phyloP scores from a whole-genome alignment of 1,140 invertebrate genomes.

The Scaptomyza pallida region DNA sequence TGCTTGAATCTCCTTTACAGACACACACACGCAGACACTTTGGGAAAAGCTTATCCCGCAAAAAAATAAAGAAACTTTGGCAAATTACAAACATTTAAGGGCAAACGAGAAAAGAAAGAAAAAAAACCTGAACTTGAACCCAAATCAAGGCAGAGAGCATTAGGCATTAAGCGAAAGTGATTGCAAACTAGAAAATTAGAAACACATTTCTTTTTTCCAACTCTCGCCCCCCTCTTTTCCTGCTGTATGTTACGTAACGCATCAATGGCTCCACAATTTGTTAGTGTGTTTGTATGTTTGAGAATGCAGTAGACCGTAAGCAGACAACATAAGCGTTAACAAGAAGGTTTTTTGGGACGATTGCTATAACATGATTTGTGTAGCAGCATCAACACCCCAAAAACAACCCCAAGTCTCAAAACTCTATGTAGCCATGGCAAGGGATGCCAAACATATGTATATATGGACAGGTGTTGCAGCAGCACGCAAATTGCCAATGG shows the following conservation, averaged over 20 bases:
- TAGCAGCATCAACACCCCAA: conserved; percentile 12
- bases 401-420: background rate
- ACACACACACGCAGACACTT: too few species aligned
- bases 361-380: conserved; percentile 68
- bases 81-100: conserved; percentile 73
- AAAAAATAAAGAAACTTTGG: conserved; percentile 43
- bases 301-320: conserved; percentile 82
- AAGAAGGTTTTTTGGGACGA: conserved; percentile 57
- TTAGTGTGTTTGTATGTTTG: conserved; percentile 31
- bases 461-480: conserved; percentile 65
- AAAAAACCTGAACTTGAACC: conserved; percentile 51
- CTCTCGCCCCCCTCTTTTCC: background rate
- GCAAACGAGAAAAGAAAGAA: background rate
- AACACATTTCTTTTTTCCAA: conserved; percentile 30
- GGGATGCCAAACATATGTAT: background rate
- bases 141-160: conserved; percentile 55
- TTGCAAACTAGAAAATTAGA: conserved; percentile 44
- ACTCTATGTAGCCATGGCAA: conserved; percentile 42
- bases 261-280: conserved; percentile 26
- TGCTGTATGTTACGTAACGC: conserved; percentile 12
- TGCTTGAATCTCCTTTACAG: conserved; percentile 61
- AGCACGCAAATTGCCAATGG: conserved; percentile 70
- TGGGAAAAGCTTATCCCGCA: conserved; percentile 47
- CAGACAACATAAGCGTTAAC: conserved; percentile 82
- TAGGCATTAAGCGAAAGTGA: conserved; percentile 67